phyloP scores from a whole-genome alignment of 2,888 invertebrate species.

The Latrodectus elegans region DNA sequence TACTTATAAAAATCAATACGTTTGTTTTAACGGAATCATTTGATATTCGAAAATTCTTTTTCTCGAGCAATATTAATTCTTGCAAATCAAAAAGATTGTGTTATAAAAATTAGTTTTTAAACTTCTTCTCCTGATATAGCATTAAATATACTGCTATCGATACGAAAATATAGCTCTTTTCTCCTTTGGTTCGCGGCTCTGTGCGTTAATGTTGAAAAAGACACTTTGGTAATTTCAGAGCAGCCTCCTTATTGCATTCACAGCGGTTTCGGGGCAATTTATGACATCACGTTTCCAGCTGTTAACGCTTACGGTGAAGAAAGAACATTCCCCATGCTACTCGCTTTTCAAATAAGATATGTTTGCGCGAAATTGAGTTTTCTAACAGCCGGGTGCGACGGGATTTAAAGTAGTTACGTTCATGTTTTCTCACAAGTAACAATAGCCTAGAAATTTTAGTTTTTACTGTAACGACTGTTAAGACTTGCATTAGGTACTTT shows the following conservation, averaged over 20 bases:
- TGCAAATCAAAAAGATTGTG: too few species aligned
- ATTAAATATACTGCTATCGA: too few species aligned
- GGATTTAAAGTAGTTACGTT: conserved; percentile 30
- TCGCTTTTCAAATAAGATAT: conserved; percentile 62
- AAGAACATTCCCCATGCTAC: conserved; percentile 32
- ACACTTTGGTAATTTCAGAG: conserved; percentile 57
- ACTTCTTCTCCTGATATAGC: too few species aligned
- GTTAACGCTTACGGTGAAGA: conserved; percentile 44
- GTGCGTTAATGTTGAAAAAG: conserved; percentile 14
- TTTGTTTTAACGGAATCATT: too few species aligned
- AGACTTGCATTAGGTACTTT: not conserved
- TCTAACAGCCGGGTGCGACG: conserved; percentile 48
- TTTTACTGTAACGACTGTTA: conserved; percentile 13
- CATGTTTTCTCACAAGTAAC: conserved; percentile 34
- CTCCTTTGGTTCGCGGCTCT: too few species aligned
- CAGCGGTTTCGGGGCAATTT: conserved; percentile 48
- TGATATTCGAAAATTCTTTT: too few species aligned
- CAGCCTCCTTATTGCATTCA: conserved; percentile 17
- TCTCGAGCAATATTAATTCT: too few species aligned
- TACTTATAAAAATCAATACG: too few species aligned
- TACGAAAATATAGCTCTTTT: too few species aligned
- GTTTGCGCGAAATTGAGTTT: conserved; percentile 58
- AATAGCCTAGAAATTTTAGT: conserved; percentile 24
- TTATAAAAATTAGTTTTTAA: too few species aligned
- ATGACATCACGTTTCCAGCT: conserved; percentile 59